Evolutionary conservation across 2,113 vertebrate genomes (phyloP).

Genomic region (Microtus ochrogaster): DNA sequence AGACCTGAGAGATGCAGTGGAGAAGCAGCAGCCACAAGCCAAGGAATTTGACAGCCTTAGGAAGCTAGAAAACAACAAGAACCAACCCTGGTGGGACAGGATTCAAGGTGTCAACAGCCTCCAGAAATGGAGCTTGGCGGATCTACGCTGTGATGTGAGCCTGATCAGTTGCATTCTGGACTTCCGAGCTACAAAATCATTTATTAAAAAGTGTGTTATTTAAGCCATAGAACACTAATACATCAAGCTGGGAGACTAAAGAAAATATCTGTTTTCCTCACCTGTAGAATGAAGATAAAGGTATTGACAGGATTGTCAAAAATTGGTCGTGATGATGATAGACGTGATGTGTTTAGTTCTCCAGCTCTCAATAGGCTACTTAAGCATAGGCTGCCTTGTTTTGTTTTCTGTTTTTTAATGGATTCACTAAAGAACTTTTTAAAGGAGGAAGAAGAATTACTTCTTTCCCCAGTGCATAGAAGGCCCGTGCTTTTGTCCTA

Average conservation of each 20-base stretch:
- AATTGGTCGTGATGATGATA: neutral
- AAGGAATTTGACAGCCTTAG: neutral
- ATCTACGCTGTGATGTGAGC: neutral
- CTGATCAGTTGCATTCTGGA: neutral
- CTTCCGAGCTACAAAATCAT: neutral
- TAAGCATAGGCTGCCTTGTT: neutral
- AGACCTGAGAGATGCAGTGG: neutral
- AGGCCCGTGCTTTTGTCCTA: neutral
- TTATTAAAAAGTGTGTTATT: neutral
- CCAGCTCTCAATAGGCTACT: neutral
- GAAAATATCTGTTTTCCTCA: conserved; percentile 19
- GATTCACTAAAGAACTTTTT: neutral
- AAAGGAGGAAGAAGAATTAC: neutral
- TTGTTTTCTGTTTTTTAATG: neutral
- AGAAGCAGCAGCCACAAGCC: neutral
- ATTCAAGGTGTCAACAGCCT: neutral
- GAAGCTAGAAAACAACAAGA: neutral
- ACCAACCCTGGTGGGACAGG: neutral
- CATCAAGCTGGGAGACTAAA: neutral
- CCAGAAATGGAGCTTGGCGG: neutral
- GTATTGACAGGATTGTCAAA: neutral
- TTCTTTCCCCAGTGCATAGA: neutral
- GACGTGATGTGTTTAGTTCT: neutral
- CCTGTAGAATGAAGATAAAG: neutral
- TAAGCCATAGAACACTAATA: neutral